Percentiles rank a stretch among this genome's conserved stretches.
Conservation (phyloP, 1,140 invertebrate genomes). For the Mesaphorura yosii region DNA sequence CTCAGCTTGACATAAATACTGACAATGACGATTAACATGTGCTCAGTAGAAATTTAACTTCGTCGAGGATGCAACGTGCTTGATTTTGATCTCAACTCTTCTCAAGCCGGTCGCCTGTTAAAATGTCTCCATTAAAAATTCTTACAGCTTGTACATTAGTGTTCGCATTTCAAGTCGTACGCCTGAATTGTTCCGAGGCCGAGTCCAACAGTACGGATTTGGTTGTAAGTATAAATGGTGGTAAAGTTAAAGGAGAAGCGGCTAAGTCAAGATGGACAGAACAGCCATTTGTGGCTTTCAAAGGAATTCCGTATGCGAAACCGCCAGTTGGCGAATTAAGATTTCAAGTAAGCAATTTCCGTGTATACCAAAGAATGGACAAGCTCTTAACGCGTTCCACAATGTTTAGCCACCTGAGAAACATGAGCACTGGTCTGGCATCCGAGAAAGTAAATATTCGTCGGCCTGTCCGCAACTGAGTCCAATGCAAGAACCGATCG, state of each 20-base stretch:
- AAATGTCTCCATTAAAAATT: too few species aligned
- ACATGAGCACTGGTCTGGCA: not conserved
- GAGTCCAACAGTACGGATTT: not conserved
- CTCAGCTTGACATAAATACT: too few species aligned
- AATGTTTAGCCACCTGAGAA: not conserved
- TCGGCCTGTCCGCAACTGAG: not conserved
- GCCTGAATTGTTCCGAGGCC: too few species aligned
- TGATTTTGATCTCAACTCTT: too few species aligned
- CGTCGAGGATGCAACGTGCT: too few species aligned
- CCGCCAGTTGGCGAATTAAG: conserved; percentile 45
- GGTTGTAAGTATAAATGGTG: not conserved
- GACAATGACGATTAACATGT: too few species aligned
- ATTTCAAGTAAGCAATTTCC: conserved; percentile 40
- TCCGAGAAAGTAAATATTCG: not conserved
- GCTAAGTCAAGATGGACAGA: not conserved
- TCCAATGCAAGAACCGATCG: not conserved
- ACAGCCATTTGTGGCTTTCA: not conserved
- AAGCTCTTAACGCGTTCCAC: too few species aligned
- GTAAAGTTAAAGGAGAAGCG: not conserved
- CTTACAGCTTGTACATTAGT: too few species aligned
- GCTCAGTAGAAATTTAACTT: too few species aligned
- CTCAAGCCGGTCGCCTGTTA: too few species aligned
- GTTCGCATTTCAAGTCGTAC: too few species aligned
- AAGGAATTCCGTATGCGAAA: conserved; percentile 49
- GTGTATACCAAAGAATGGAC: too few species aligned